These are phyloP conservation scores for Ciona savignyi DNA, from an alignment of 23 tunicate species.

Conservation along the genomic window DNA sequence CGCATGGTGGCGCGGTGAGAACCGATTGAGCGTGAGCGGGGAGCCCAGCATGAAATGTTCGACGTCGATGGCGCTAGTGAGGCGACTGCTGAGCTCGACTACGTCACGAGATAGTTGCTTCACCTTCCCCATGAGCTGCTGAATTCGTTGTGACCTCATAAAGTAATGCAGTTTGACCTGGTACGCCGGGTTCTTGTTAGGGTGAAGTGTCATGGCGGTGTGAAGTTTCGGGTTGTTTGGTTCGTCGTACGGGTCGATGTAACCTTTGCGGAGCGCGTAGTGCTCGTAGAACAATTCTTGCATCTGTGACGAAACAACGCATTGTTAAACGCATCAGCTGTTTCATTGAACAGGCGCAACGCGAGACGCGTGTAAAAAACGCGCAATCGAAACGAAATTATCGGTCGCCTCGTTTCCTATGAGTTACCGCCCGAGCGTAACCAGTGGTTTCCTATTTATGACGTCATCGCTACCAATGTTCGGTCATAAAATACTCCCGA, in stretches of 20 bases:
- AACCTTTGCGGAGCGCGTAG: conserved; percentile 67
- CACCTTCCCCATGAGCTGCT: conserved; percentile 1
- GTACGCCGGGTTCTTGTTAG: conserved; percentile 79
- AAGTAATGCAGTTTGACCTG: conserved; percentile 59
- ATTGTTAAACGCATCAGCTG: no score
- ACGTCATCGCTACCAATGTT: background rate
- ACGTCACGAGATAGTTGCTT: conserved; percentile 39
- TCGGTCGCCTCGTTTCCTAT: background rate
- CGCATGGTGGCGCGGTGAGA: conserved; percentile 32
- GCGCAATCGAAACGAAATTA: no score
- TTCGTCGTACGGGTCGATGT: conserved; percentile 64
- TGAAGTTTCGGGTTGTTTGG: conserved; percentile 36
- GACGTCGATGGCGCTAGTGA: conserved; percentile 8
- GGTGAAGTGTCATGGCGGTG: conserved; percentile 74
- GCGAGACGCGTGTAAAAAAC: no score
- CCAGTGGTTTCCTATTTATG: background rate
- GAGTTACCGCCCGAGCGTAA: background rate
- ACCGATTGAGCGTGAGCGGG: conserved; percentile 54
- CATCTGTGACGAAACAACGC: no score
- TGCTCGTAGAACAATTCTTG: conserved; percentile 90
- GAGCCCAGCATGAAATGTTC: conserved; percentile 64
- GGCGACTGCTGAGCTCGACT: conserved; percentile 4
- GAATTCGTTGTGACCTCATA: conserved; percentile 13
- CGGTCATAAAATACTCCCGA: no score
- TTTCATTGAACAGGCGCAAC: no score